A percentile compares a stretch with the other conserved stretches of the same genome.
Evolutionary conservation across 2,797 vertebrate species (phyloP).

Genomic region (Liasis olivaceus): DNA sequence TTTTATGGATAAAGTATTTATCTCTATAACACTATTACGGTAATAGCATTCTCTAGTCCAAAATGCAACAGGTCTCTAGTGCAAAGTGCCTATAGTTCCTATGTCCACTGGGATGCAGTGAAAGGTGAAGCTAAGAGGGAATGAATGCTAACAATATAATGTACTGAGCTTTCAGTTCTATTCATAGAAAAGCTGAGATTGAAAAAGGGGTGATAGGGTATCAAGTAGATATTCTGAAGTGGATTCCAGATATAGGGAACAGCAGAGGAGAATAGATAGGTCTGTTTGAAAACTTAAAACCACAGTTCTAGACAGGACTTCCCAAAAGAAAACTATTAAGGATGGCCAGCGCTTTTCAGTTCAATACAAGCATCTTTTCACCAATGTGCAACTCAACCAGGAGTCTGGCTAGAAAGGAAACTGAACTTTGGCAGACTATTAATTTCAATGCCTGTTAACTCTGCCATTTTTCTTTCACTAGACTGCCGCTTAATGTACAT

Average conservation of each 20-base stretch:
- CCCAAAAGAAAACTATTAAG: background rate
- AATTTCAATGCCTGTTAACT: background rate
- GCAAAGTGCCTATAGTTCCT: background rate
- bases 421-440: background rate
- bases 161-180: background rate
- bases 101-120: background rate
- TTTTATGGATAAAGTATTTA: background rate
- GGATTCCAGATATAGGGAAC: background rate
- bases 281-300: background rate
- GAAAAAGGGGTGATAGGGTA: background rate
- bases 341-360: background rate
- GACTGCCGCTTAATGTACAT: background rate
- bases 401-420: background rate
- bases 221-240: background rate
- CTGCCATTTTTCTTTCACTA: background rate
- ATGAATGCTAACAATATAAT: background rate
- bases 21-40: background rate
- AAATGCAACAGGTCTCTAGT: background rate
- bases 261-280: background rate
- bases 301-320: background rate
- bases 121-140: background rate
- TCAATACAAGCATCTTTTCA: background rate
- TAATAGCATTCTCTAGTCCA: background rate
- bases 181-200: background rate
- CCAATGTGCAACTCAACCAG: background rate